phyloP scores from a whole-genome alignment of 1,140 invertebrate genomes.

The Ectropis grisescens region DNA sequence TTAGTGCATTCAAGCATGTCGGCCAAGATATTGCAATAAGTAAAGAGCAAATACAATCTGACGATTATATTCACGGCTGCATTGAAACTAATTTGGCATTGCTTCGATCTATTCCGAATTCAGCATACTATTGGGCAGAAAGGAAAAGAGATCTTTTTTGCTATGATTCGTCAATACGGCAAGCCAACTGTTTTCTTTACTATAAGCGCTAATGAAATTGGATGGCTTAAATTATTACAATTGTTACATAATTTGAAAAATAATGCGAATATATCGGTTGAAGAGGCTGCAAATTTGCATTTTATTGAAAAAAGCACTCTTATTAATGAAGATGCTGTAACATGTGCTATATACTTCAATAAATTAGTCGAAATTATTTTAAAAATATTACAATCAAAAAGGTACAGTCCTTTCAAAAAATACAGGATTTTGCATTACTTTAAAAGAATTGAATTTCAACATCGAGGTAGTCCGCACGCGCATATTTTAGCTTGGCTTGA shows the following conservation, averaged over 20 bases:
- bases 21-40: constrained; percentile 8
- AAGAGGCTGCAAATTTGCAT: constrained; percentile 17
- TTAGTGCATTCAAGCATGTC: constrained; percentile 16
- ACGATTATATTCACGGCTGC: constrained; percentile 14
- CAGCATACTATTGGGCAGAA: constrained; percentile 27
- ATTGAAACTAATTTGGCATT: constrained; percentile 19
- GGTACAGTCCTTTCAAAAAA: constrained; percentile 5
- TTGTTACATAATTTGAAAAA: constrained; percentile 42
- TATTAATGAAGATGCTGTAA: constrained; percentile 53
- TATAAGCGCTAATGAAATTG: constrained; percentile 42
- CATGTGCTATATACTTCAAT: constrained; percentile 25
- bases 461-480: constrained; percentile 8
- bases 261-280: too few relatives aligned
- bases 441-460: constrained; percentile 12
- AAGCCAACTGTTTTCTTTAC: constrained; percentile 43
- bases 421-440: constrained; percentile 9
- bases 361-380: constrained; percentile 2
- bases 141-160: constrained; percentile 49
- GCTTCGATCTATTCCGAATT: constrained; percentile 19
- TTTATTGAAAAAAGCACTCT: constrained; percentile 27
- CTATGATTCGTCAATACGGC: constrained; percentile 47
- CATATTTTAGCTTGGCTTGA: constrained; percentile 15
- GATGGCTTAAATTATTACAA: constrained; percentile 40
- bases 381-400: constrained; percentile 11
- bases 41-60: constrained; percentile 11